phyloP scores from a whole-genome alignment of 2,113 vertebrate species.

The Sylvietta virens region DNA sequence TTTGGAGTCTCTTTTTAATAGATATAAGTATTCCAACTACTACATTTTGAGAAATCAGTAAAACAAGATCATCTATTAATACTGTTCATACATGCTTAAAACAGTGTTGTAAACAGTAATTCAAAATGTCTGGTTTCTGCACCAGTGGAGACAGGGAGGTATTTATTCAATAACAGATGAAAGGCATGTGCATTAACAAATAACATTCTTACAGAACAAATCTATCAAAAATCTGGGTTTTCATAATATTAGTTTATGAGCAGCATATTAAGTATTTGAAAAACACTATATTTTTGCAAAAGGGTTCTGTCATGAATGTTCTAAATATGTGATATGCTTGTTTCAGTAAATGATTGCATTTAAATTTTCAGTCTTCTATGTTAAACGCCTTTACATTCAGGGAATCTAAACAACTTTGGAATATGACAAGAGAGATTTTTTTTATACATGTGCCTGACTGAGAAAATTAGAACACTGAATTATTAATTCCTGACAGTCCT shows the following conservation, averaged over 20 bases:
- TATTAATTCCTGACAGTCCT: constrained; percentile 4
- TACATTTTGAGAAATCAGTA: neutral
- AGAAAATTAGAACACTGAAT: constrained; percentile 20
- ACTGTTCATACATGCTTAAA: neutral
- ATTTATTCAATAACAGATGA: neutral
- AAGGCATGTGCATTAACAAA: neutral
- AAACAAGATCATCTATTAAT: neutral
- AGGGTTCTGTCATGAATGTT: neutral
- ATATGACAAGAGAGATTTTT: neutral
- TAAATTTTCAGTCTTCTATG: neutral
- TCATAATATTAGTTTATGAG: neutral
- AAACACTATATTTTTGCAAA: neutral
- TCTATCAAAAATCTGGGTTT: neutral
- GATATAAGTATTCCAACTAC: neutral
- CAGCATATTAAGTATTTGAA: neutral
- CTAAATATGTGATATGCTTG: neutral
- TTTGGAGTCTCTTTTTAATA: neutral
- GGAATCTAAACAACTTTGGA: neutral
- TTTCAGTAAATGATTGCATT: neutral
- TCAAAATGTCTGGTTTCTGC: neutral
- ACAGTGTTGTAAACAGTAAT: neutral
- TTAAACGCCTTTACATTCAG: neutral
- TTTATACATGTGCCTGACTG: neutral
- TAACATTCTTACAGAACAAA: neutral
- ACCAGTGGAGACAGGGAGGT: neutral